These are phyloP conservation scores for Erebia epiphron DNA, from an alignment of 2,888 invertebrate genomes.

Conservation along the genomic window DNA sequence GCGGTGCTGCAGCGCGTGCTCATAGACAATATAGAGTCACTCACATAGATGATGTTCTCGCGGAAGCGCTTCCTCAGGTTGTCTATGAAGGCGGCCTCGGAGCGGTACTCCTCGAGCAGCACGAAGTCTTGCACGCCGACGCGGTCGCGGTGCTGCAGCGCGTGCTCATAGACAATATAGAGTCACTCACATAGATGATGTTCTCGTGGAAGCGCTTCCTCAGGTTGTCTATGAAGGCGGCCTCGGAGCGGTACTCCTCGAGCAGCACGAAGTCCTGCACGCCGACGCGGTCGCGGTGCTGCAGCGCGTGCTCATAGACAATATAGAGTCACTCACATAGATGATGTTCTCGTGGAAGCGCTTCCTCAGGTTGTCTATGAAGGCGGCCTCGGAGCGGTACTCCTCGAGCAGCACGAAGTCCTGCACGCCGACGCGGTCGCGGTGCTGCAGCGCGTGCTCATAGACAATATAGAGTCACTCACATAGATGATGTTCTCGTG, in stretches of 20 bases:
- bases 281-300: constrained; percentile 5
- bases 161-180: constrained; percentile 78
- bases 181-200: constrained; percentile 92
- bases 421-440: background rate
- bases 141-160: constrained; percentile 91
- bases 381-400: constrained; percentile 84
- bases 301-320: constrained; percentile 74
- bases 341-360: constrained; percentile 94
- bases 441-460: constrained; percentile 6
- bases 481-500: constrained; percentile 95
- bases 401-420: constrained; percentile 12
- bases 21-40: constrained; percentile 57
- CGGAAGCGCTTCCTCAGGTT: constrained; percentile 92
- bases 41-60: constrained; percentile 95
- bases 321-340: constrained; percentile 87
- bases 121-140: constrained; percentile 97
- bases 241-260: constrained; percentile 63
- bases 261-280: constrained; percentile 8
- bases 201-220: constrained; percentile 92
- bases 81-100: constrained; percentile 91
- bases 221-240: constrained; percentile 93
- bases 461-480: constrained; percentile 72
- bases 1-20: constrained; percentile 87
- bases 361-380: constrained; percentile 93
- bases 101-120: constrained; percentile 92